Evolutionary conservation across 2,888 invertebrate species (phyloP).

Genomic region (Hydriomena furcata): DNA sequence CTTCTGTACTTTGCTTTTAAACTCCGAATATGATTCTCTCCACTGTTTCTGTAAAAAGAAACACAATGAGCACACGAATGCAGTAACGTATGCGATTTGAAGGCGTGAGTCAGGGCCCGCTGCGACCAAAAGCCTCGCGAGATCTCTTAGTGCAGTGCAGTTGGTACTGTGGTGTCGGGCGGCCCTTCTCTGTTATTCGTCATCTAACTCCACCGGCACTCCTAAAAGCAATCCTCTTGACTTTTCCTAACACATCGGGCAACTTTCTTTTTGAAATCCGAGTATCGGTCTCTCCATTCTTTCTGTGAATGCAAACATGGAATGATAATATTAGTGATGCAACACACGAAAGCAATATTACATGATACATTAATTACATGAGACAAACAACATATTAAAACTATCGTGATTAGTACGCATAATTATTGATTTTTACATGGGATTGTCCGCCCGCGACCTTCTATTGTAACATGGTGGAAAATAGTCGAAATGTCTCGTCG

Average conservation of each 20-base stretch:
- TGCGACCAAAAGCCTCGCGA: constrained; percentile 50
- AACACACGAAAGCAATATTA: constrained; percentile 15
- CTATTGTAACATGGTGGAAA: too few species aligned
- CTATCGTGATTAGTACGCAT: too few species aligned
- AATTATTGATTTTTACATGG: too few species aligned
- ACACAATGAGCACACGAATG: constrained; percentile 79
- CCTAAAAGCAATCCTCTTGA: constrained; percentile 98
- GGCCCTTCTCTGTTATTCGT: constrained; percentile 73
- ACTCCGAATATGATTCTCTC: constrained; percentile 98
- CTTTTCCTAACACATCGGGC: constrained; percentile 99
- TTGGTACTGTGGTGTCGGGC: constrained; percentile 54
- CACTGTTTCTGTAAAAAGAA: constrained; percentile 96
- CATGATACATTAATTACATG: constrained; percentile 15
- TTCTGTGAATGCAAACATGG: constrained; percentile 88
- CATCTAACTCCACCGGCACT: constrained; percentile 63
- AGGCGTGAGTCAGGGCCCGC: constrained; percentile 48
- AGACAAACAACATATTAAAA: not conserved
- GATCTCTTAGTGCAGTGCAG: constrained; percentile 49
- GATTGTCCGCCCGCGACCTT: too few species aligned
- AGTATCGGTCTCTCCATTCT: constrained; percentile 99
- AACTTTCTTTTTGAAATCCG: constrained; percentile 98
- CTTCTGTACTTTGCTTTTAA: constrained; percentile 98
- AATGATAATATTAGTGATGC: constrained; percentile 43
- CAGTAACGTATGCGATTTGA: constrained; percentile 44
- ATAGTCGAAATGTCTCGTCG: too few species aligned